Evolutionary conservation across 2,113 vertebrate species (phyloP), one percentile per base, ranked within the genome.

Genomic region (Parotia lawesii): DNA sequence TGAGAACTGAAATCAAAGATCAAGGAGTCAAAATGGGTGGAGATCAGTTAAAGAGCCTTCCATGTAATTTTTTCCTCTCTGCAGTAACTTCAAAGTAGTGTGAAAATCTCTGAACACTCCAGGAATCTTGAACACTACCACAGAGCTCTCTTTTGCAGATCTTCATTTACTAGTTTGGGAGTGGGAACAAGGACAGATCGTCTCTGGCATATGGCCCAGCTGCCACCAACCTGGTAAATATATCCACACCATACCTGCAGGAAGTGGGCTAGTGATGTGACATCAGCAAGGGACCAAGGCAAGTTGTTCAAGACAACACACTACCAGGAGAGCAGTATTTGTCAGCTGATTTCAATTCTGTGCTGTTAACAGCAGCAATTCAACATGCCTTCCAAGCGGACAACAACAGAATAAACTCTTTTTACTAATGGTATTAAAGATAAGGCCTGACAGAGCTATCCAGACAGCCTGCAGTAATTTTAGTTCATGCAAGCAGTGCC

Each of bases 1-100:
- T 31, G 31, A 91, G 56, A 93, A 44, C 31, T 48, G n/a, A 96
- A 95, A 91, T 94, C 22, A 91, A 89, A 96, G 66, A 93, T 65
- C 40, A 94, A 91, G 77, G 38, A 91, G 40, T 84, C 65, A 87
- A 79, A 94, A 89, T 11, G 57, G 33, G 28, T 42, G 19, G 66
- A 85, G 37, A 93, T 40, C 44, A 82, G 61, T 71, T 72, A 61
- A 62, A 91, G 40, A 81, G 47, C 12, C 15, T 78, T 82, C 40
- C 11, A 16, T 57, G 38, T 23, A 47, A 37, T 28, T 69, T 84
- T 5, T 31, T 5, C 15, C 28, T 28, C 37, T 70, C 37, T 73
- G 74, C 48, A 82, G 33, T 70, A 76, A 73, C 67, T 87, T 83
- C 45, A 76, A 82, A 91, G 70, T 22, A 75, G 40, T 1, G 10